Conservation (phyloP, 2,888 invertebrate species). For the Caenorhabditis sp. region DNA sequence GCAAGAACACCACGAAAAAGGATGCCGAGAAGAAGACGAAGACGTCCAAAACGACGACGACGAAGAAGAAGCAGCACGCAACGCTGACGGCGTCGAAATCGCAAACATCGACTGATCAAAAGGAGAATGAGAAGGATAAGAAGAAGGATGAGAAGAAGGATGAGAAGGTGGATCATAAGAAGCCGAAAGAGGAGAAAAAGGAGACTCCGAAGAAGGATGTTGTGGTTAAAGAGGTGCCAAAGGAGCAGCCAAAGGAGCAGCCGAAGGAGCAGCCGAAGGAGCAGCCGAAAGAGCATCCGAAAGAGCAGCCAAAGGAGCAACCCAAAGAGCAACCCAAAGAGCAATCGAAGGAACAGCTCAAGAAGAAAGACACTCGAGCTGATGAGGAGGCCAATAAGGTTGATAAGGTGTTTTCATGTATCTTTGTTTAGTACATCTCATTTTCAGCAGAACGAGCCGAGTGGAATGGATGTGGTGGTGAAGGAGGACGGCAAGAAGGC, state of each 20-base stretch:
- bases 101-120: slow-evolving; percentile 2
- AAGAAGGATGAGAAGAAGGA: not conserved
- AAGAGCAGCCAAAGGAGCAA: not conserved
- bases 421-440: too few relatives aligned
- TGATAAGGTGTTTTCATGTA: too few relatives aligned
- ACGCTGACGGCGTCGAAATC: slow-evolving; percentile 13
- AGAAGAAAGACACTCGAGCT: not conserved
- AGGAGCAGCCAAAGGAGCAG: not conserved
- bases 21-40: slow-evolving; percentile 9
- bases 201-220: slow-evolving; percentile 1
- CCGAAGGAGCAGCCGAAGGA: too few relatives aligned
- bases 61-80: slow-evolving; percentile 12
- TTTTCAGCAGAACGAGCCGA: slow-evolving; percentile 22
- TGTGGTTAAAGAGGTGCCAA: not conserved
- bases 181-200: not conserved
- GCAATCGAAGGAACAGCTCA: slow-evolving; percentile 7
- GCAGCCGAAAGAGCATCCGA: too few relatives aligned
- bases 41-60: not conserved
- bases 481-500: slow-evolving; percentile 27
- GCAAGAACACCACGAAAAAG: not conserved
- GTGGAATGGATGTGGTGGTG: slow-evolving; percentile 27
- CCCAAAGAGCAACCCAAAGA: slow-evolving; percentile 5
- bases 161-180: not conserved
- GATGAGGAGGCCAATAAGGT: slow-evolving; percentile 6
- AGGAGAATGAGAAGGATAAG: slow-evolving; percentile 3